Evolutionary conservation across 1,140 invertebrate genomes (phyloP).

Genomic region (Diabrotica virgifera): DNA sequence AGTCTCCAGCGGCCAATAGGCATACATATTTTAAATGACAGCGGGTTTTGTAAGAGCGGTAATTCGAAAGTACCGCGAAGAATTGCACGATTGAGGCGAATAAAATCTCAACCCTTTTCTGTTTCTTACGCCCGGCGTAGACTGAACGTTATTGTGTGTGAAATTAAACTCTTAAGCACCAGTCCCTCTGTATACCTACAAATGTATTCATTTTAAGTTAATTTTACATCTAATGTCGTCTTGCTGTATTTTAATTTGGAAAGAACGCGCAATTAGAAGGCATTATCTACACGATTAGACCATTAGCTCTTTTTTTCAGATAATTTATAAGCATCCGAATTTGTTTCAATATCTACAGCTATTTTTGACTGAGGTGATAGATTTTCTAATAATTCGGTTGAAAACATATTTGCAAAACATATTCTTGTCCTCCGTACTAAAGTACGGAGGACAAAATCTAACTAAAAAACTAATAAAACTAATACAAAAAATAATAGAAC

Average conservation of each 20-base stretch:
- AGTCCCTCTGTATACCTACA: constrained; percentile 27
- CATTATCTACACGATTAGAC: too few relatives aligned
- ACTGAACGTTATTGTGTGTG: constrained; percentile 44
- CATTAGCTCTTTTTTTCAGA: too few relatives aligned
- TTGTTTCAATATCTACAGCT: too few relatives aligned
- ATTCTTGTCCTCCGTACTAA: too few relatives aligned
- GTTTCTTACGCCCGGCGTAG: constrained; percentile 24
- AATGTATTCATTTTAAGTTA: constrained; percentile 22
- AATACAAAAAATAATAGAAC: too few relatives aligned
- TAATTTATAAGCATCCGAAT: too few relatives aligned
- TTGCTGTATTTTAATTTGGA: background rate
- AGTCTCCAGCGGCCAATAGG: constrained; percentile 33
- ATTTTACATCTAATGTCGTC: constrained; percentile 11
- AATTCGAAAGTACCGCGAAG: constrained; percentile 42
- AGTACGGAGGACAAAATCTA: too few relatives aligned
- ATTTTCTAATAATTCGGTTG: too few relatives aligned
- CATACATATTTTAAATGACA: constrained; percentile 37
- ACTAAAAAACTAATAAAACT: too few relatives aligned
- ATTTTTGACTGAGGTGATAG: too few relatives aligned
- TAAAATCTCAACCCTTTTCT: constrained; percentile 41
- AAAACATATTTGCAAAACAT: too few relatives aligned
- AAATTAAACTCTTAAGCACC: constrained; percentile 42
- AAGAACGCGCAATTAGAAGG: too few relatives aligned
- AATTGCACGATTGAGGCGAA: constrained; percentile 38
- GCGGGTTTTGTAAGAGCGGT: constrained; percentile 37